A percentile compares a stretch with the other conserved stretches of the same genome.
Evolutionary conservation across 2,888 invertebrate species (phyloP).

Genomic region (Marronus borbonicus): DNA sequence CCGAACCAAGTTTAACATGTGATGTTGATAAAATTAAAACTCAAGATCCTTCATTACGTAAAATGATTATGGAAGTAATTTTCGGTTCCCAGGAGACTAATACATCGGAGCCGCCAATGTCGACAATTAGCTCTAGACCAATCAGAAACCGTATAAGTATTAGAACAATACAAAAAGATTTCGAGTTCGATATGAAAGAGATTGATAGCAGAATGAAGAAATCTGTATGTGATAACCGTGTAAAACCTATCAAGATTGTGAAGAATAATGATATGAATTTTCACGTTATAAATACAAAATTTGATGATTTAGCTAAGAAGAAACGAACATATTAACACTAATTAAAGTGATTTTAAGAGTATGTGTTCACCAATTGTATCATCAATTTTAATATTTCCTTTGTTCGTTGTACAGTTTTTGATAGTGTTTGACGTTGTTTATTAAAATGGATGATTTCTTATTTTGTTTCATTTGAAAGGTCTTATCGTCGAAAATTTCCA

Average conservation of each 20-base stretch:
- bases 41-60: conserved; percentile 61
- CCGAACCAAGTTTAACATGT: conserved; percentile 17
- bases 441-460: conserved; percentile 26
- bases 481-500: background rate
- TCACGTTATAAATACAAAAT: conserved; percentile 32
- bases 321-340: conserved; percentile 27
- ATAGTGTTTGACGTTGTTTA: conserved; percentile 36
- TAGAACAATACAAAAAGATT: conserved; percentile 73
- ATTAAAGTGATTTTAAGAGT: conserved; percentile 12
- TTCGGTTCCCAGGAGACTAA: conserved; percentile 60
- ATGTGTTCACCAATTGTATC: conserved; percentile 21
- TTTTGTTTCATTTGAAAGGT: background rate
- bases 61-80: conserved; percentile 69
- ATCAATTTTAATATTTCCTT: conserved; percentile 4
- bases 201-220: conserved; percentile 52
- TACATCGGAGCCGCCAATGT: background rate
- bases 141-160: conserved; percentile 51
- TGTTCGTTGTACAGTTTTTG: conserved; percentile 33
- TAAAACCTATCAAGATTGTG: conserved; percentile 50
- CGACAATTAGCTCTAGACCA: conserved; percentile 33
- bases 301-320: conserved; percentile 24
- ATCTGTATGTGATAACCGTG: conserved; percentile 4
- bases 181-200: conserved; percentile 79
- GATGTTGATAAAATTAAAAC: conserved; percentile 32
- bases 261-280: conserved; percentile 49